Base-by-base conservation (phyloP, 2,113 vertebrate genomes). In the Atlantisia rogersi region DNA sequence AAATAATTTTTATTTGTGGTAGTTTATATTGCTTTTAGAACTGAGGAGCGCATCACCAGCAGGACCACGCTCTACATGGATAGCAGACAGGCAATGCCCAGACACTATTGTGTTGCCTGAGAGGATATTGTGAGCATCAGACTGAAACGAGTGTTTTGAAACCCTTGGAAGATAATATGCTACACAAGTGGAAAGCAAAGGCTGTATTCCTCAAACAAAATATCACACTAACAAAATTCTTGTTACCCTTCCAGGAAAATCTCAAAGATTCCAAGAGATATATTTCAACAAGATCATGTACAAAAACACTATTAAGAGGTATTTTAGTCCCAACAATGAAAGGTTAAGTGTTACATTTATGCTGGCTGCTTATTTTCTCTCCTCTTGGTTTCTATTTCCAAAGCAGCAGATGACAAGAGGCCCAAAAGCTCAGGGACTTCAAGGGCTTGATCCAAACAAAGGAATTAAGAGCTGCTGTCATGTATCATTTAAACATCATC, bases 371-470 rank as follows among this genome's bases (percentile, higher is more conserved):
- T 83, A 62, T 77, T 91, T 89, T 76, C 69, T 69, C 44, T 91
- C 44, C 42, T 82, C 39, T 52, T 83, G 50, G 56, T 88, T 92
- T 94, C 87, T 31, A 50, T 35, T 94, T 94, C 56, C 50, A 78
- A 93, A 93, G 56, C 55, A 87, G 59, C 44, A 95, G 69, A 87
- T 26, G 35, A 81, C 12, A 50, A 86, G 21, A 75, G 31, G 50
- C 20, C 29, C 15, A 42, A 69, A 84, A 93, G 59, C 44, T 62
- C 59, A 53, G 55, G 60, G 60, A 73, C 73, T 86, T 86, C 67
- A 86, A 82, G 82, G 62, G 86, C 71, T 71, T 88, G 28, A 82
- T 71, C 37, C 68, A 92, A 95, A 86, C 52, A 77, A 84, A 91
- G 89, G 39, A 81, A 87, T 53, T 77, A 83, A 82, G 50, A 83